Conservation (phyloP, 2,888 invertebrate species). For the Cecidostiba fungosa region DNA sequence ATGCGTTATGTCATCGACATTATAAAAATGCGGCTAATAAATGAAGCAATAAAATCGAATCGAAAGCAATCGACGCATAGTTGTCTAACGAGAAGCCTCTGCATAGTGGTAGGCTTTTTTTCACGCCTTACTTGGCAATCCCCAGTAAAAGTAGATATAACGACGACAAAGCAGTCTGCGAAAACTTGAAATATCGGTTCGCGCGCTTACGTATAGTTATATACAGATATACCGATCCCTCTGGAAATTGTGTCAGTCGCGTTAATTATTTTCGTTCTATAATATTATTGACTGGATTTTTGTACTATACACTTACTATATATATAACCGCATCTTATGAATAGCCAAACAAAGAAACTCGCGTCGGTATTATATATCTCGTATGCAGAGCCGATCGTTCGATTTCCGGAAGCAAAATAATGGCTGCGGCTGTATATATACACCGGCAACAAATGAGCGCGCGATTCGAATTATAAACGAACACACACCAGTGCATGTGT, state of each 20-base stretch:
- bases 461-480: constrained; percentile 27
- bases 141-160: constrained; percentile 23
- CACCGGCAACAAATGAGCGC: background rate
- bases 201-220: background rate
- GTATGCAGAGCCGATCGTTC: background rate
- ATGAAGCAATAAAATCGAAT: constrained; percentile 11
- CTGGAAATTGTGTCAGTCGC: constrained; percentile 13
- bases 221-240: background rate
- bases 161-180: background rate
- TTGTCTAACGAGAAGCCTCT: background rate
- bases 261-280: background rate
- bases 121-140: background rate
- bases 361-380: background rate
- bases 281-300: too few relatives aligned
- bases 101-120: background rate
- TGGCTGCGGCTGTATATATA: background rate
- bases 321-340: too few relatives aligned
- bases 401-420: background rate
- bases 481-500: background rate
- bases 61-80: background rate
- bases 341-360: background rate
- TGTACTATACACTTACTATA: too few relatives aligned
- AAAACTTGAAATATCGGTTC: constrained; percentile 46
- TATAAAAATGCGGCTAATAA: background rate
- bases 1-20: background rate